These are phyloP conservation scores for Blastobasis lacticolella DNA, from an alignment of 2,888 invertebrate genomes.

Conservation along the genomic window DNA sequence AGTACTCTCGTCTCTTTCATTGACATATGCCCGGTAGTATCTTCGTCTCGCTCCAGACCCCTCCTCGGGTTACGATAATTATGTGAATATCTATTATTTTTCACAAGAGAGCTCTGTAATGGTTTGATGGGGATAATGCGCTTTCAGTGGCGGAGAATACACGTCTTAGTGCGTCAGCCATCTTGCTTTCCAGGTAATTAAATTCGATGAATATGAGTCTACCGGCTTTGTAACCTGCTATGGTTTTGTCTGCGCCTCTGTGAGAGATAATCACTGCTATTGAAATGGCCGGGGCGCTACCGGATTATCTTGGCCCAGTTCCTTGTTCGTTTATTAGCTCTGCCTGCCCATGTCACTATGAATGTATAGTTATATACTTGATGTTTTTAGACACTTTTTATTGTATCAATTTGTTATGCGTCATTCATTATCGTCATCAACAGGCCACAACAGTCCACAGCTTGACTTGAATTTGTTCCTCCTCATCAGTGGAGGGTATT, in stretches of 20 bases:
- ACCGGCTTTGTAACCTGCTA: constrained; percentile 5
- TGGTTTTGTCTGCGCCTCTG: background rate
- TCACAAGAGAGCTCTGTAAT: constrained; percentile 58
- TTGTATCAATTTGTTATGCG: too few species aligned
- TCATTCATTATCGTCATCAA: too few species aligned
- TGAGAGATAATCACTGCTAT: background rate
- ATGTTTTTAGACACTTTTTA: too few species aligned
- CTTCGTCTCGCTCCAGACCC: constrained; percentile 21
- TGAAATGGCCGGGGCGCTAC: too few species aligned
- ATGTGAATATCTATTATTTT: constrained; percentile 70
- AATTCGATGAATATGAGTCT: constrained; percentile 43
- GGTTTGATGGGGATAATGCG: constrained; percentile 57
- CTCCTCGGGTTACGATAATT: constrained; percentile 55
- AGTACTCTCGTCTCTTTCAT: constrained; percentile 38
- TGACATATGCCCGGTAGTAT: constrained; percentile 21
- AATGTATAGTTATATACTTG: too few species aligned
- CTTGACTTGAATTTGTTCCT: too few species aligned
- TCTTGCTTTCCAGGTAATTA: constrained; percentile 50
- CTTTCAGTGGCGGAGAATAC: constrained; percentile 41
- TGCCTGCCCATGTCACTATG: too few species aligned
- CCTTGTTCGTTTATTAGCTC: too few species aligned
- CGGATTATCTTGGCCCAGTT: too few species aligned
- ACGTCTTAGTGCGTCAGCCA: constrained; percentile 37
- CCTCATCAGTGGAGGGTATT: too few species aligned
- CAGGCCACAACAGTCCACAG: too few species aligned